phyloP scores from a whole-genome alignment of 2,888 invertebrate genomes.

The Danaus chrysippus region DNA sequence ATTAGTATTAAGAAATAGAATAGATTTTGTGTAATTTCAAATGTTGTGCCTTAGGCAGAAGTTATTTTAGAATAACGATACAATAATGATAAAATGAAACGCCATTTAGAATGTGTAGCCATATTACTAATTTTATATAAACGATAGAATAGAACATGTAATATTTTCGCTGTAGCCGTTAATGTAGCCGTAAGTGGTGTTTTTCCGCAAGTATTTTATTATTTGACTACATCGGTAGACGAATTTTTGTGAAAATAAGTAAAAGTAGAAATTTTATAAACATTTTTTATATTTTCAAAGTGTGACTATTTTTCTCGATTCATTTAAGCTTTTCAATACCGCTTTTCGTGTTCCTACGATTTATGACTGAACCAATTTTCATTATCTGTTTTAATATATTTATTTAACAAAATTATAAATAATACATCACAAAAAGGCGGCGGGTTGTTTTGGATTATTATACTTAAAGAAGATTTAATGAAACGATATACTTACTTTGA shows the following conservation, averaged over 20 bases:
- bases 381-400: neutral
- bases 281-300: slow-evolving; percentile 37
- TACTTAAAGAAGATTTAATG: slow-evolving; percentile 19
- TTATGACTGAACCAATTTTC: slow-evolving; percentile 68
- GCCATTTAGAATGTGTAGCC: slow-evolving; percentile 31
- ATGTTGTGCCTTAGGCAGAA: slow-evolving; percentile 61
- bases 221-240: slow-evolving; percentile 35
- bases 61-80: slow-evolving; percentile 35
- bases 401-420: neutral
- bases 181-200: slow-evolving; percentile 59
- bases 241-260: slow-evolving; percentile 45
- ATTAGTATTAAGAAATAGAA: slow-evolving; percentile 64
- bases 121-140: slow-evolving; percentile 33
- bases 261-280: slow-evolving; percentile 50
- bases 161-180: slow-evolving; percentile 53
- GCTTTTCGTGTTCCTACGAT: slow-evolving; percentile 66
- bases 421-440: neutral
- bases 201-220: slow-evolving; percentile 48
- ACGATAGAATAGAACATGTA: slow-evolving; percentile 57
- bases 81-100: slow-evolving; percentile 22
- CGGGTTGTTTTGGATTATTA: slow-evolving; percentile 13
- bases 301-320: slow-evolving; percentile 49
- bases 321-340: slow-evolving; percentile 65
- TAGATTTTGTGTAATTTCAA: slow-evolving; percentile 47
- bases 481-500: slow-evolving; percentile 56